Evolutionary conservation across 2,888 invertebrate genomes (phyloP).

Genomic region (Plagodis pulveraria): DNA sequence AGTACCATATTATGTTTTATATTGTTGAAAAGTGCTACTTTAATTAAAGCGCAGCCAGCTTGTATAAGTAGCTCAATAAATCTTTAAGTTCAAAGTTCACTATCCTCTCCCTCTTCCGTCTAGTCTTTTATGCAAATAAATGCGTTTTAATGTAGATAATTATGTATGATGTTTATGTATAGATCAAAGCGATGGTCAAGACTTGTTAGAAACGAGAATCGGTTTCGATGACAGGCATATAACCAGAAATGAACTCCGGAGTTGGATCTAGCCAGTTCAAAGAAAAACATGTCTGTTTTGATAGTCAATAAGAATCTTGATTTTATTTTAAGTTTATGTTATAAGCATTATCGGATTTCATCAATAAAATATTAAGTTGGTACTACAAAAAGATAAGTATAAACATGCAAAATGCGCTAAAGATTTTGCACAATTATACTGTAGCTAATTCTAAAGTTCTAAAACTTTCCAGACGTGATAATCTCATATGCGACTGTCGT

Average conservation of each 20-base stretch:
- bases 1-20: too few species aligned
- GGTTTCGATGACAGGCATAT: constrained; percentile 15
- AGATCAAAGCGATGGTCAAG: constrained; percentile 13
- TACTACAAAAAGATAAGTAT: too few species aligned
- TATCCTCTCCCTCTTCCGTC: neutral
- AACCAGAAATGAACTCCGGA: constrained; percentile 12
- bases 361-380: too few species aligned
- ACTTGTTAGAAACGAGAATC: constrained; percentile 9
- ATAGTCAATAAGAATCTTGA: too few species aligned
- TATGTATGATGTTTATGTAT: constrained; percentile 1
- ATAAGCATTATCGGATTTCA: too few species aligned
- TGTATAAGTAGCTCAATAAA: too few species aligned
- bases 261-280: constrained; percentile 11
- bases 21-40: too few species aligned
- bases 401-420: too few species aligned
- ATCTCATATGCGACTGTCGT: neutral
- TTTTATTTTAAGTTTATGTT: too few species aligned
- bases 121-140: constrained; percentile 1
- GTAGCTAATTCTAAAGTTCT: neutral
- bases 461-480: neutral
- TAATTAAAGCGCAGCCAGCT: too few species aligned
- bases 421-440: neutral
- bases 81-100: constrained; percentile 1
- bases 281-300: neutral
- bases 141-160: constrained; percentile 5